Conservation (phyloP, 1,140 invertebrate species). For the Hesperophylax magnus region DNA sequence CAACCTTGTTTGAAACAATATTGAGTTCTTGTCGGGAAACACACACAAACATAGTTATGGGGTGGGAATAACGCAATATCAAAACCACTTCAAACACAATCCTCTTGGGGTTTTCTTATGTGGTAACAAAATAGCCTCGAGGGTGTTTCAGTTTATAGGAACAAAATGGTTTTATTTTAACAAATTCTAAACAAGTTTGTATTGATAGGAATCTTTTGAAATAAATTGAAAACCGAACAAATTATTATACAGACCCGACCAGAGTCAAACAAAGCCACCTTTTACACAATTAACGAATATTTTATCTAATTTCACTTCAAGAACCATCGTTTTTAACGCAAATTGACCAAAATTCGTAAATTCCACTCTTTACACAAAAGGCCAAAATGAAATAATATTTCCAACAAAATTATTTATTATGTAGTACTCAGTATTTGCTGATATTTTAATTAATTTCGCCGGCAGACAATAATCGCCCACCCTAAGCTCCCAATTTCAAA, state of each 20-base stretch:
- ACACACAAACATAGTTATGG: slow-evolving; percentile 7
- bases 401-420: not conserved
- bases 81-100: slow-evolving; percentile 52
- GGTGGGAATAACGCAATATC: slow-evolving; percentile 55
- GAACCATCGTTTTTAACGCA: not conserved
- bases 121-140: slow-evolving; percentile 22
- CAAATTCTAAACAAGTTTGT: not conserved
- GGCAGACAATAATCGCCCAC: slow-evolving; percentile 27
- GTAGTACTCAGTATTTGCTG: not conserved
- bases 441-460: slow-evolving; percentile 40
- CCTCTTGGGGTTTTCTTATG: slow-evolving; percentile 42
- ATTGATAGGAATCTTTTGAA: not conserved
- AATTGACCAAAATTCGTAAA: slow-evolving; percentile 29
- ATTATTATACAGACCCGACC: not conserved
- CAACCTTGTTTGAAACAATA: slow-evolving; percentile 52
- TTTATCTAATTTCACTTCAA: slow-evolving; percentile 32
- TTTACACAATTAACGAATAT: not conserved
- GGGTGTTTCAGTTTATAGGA: not conserved
- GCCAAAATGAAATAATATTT: slow-evolving; percentile 31
- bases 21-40: slow-evolving; percentile 47
- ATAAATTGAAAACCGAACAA: not conserved
- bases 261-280: not conserved
- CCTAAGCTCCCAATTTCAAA: not conserved
- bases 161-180: not conserved
- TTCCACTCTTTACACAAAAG: slow-evolving; percentile 32